Evolutionary conservation across 2,888 invertebrate genomes (phyloP).

Genomic region (Dioctria rufipes): DNA sequence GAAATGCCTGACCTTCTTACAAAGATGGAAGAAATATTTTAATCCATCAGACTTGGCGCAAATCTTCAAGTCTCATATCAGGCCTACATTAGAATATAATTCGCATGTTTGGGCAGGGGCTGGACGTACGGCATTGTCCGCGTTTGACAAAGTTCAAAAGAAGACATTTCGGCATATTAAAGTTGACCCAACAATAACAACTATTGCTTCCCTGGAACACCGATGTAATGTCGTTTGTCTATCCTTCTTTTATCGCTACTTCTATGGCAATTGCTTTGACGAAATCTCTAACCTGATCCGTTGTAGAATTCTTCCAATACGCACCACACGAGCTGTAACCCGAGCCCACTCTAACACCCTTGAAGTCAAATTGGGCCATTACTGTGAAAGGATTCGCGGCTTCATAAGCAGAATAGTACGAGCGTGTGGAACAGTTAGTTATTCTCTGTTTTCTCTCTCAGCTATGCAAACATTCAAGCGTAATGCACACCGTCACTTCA

Average conservation of each 20-base stretch:
- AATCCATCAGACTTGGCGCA: no score
- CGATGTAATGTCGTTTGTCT: background rate
- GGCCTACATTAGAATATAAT: no score
- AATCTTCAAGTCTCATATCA: no score
- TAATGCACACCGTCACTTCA: background rate
- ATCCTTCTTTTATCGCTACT: background rate
- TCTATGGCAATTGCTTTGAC: background rate
- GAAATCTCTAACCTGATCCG: background rate
- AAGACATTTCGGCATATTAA: no score
- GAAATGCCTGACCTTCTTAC: no score
- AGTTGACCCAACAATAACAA: no score
- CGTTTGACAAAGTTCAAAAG: no score
- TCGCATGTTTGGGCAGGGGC: no score
- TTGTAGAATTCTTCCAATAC: background rate
- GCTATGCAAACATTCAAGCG: background rate
- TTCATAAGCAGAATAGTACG: background rate
- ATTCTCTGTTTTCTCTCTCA: background rate
- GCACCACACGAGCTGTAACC: background rate
- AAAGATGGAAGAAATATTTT: no score
- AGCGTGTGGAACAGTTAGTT: background rate
- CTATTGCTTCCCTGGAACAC: background rate
- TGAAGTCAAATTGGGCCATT: background rate
- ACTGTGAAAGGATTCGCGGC: no score
- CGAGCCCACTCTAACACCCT: background rate
- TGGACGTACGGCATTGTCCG: no score